Evolutionary conservation across 2,888 invertebrate species (phyloP), one percentile per base, ranked within the genome.

Genomic region (Platycheirus albimanus): DNA sequence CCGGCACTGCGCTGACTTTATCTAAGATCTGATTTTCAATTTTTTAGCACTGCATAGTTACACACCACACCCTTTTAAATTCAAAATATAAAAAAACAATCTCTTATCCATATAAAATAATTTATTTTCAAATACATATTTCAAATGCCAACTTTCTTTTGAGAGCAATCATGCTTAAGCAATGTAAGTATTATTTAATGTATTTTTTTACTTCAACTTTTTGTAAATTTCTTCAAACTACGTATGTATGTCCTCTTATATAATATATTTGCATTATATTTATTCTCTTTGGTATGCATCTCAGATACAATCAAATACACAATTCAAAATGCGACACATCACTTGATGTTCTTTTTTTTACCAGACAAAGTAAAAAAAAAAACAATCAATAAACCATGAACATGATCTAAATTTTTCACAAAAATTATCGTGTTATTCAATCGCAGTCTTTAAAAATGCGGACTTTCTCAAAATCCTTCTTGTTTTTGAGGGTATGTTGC

Each of bases 231-330:
- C 58, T 61, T 49, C 54, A 24, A 61, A 15, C 41, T n/a, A n/a
- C n/a, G n/a, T n/a, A n/a, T n/a, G n/a, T 43, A 13, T 11, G 58
- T 19, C 70, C 66, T 20, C 66, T 81, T 81, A 81, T 81, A 81
- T 77, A 77, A 81, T 67, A 81, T 67, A 72, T 81, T 77, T 71
- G 77, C 71, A 81, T 76, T 67, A 71, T 76, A 66, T 49, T 76
- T 49, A 13, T 66, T 43, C 81, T 67, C 49, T 61, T 81, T 81
- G 77, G 81, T 81, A 81, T 81, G 66, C 81, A 72, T 72, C 71
- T 41, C 71, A 67, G 43, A 43, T 11, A 8, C 19, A n/a, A 17
- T 36, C 4, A 20, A 52, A 58, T 28, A 47, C 20, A n/a, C 36
- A 63, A 38, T 75, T 81, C 67, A 66, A 61, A 76, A 81, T 76